Base-by-base conservation (phyloP, 92 coral and sea anemone genomes). In the Umimayanthus chanpuru region DNA sequence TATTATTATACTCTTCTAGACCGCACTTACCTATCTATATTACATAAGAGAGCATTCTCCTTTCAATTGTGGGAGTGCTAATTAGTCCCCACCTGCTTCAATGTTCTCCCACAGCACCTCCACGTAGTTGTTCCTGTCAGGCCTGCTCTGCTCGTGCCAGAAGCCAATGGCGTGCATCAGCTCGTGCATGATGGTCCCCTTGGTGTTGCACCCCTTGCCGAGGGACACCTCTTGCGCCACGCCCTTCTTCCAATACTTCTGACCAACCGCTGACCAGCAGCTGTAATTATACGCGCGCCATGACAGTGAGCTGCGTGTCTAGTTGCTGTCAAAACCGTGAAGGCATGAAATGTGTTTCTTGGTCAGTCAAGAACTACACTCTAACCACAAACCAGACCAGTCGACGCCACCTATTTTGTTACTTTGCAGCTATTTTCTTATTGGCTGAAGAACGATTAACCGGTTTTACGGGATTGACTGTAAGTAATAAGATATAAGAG, bases 101-200 rank as follows among this genome's bases (percentile, higher is more conserved):
- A 94, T 92, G 89, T 94, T 94, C 79, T 94, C 96, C 96, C 96
- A 94, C 47, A 96, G 80, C 26, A 96, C 94, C 81, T 96, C 98
- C 5, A 96, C 94, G 26, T 89, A 92, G 5, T 88, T 73, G 84
- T 94, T 90, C 30, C 98, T 82, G 83, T 96, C 97, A 3, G 97
- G 98, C 36, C 98, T 91, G 39, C 95, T 91, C 88, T 96, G 98
- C 65, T 96, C 98, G 79, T 96, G 98, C 93, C 95, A 94, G 77
- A 96, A 93, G 26, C 98, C 98, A 49, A 88, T 20, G 1, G 90
- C 93, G 43, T 94, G 96, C 92, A 92, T 92, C 38, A 94, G 10
- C 75, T 94, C 96, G 36, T 94, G 96, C 79, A 96, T 81, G 12
- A 96, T 82, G 11, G 93, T 88, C 16, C 98, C 98, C 64, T 86